phyloP scores from a whole-genome alignment of 35 echinoderm and acorn worm genomes.

The Anneissia japonica region DNA sequence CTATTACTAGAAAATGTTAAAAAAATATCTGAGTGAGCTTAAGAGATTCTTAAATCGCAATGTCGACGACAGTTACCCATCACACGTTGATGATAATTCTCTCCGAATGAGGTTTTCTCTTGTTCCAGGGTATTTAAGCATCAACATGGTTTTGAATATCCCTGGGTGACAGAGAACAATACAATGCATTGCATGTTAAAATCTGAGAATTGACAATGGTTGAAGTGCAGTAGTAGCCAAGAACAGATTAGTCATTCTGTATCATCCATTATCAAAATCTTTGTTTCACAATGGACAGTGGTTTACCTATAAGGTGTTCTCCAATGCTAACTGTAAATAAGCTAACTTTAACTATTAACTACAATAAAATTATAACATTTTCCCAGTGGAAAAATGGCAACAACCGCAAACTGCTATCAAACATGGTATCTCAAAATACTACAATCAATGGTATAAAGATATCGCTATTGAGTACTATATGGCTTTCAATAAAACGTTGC shows the following conservation, averaged over 20 bases:
- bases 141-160: background rate
- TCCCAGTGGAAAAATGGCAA: too few species aligned
- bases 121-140: background rate
- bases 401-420: too few species aligned
- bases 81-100: background rate
- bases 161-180: background rate
- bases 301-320: background rate
- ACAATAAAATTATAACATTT: too few species aligned
- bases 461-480: too few species aligned
- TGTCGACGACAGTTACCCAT: background rate
- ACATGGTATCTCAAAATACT: too few species aligned
- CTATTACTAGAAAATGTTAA: too few species aligned
- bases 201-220: background rate
- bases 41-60: background rate
- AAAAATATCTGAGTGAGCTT: background rate
- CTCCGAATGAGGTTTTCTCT: background rate
- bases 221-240: background rate
- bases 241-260: background rate
- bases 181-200: background rate
- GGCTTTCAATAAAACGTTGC: too few species aligned
- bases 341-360: too few species aligned
- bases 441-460: too few species aligned
- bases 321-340: background rate
- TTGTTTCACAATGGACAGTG: background rate
- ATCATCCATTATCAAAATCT: background rate